These are phyloP conservation scores for Andrena praecox DNA, from an alignment of 2,888 invertebrate genomes.

Conservation along the genomic window DNA sequence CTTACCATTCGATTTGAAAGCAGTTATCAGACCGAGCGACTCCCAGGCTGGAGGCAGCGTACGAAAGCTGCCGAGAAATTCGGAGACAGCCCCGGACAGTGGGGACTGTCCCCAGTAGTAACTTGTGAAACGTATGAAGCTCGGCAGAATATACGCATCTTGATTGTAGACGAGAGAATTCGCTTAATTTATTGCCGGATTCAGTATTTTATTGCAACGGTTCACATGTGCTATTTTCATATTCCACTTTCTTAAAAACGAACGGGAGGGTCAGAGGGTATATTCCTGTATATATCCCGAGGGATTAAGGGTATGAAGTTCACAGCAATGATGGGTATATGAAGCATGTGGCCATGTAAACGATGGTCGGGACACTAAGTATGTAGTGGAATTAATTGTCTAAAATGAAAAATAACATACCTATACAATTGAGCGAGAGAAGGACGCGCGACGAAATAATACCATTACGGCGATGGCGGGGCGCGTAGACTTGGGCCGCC, in stretches of 20 bases:
- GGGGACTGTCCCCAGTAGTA: slow-evolving; percentile 75
- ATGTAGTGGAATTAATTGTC: slow-evolving; percentile 63
- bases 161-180: slow-evolving; percentile 72
- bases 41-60: slow-evolving; percentile 47
- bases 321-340: slow-evolving; percentile 51
- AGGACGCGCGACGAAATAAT: slow-evolving; percentile 83
- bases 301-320: slow-evolving; percentile 65
- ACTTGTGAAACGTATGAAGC: slow-evolving; percentile 74
- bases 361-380: slow-evolving; percentile 63
- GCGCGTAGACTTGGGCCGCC: slow-evolving; percentile 85
- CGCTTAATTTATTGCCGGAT: slow-evolving; percentile 84
- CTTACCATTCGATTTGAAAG: slow-evolving; percentile 69
- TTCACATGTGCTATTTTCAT: slow-evolving; percentile 76
- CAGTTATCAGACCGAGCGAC: slow-evolving; percentile 66
- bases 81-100: slow-evolving; percentile 67
- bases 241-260: slow-evolving; percentile 58
- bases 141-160: slow-evolving; percentile 66
- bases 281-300: slow-evolving; percentile 63
- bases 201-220: slow-evolving; percentile 82
- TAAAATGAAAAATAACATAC: slow-evolving; percentile 48
- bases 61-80: slow-evolving; percentile 69
- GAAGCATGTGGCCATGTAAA: slow-evolving; percentile 64
- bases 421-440: slow-evolving; percentile 75
- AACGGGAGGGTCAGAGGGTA: slow-evolving; percentile 52
- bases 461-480: slow-evolving; percentile 84